These are phyloP conservation scores for Xylota sylvarum DNA, from an alignment of 2,888 invertebrate species.

Conservation along the genomic window DNA sequence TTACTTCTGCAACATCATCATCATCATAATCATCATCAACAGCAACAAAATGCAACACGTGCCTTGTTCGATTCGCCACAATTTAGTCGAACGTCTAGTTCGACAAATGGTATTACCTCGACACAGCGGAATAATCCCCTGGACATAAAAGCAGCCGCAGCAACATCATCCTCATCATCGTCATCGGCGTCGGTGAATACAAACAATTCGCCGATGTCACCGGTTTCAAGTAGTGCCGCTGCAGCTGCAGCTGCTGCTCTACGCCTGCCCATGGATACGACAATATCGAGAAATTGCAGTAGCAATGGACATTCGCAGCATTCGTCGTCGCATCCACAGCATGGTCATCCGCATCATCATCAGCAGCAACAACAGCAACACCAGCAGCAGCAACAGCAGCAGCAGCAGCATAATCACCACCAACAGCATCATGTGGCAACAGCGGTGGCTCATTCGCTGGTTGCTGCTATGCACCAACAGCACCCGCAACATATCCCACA, in stretches of 20 bases:
- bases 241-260: conserved; percentile 78
- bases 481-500: conserved; percentile 62
- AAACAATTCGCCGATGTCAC: conserved; percentile 70
- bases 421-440: conserved; percentile 70
- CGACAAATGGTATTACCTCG: conserved; percentile 77
- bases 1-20: conserved; percentile 68
- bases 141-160: conserved; percentile 68
- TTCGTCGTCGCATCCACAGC: conserved; percentile 59
- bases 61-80: conserved; percentile 78
- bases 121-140: conserved; percentile 64
- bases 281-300: conserved; percentile 78
- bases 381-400: conserved; percentile 53
- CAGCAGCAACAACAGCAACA: conserved; percentile 60
- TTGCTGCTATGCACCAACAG: conserved; percentile 69
- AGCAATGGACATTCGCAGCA: conserved; percentile 60
- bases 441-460: conserved; percentile 65
- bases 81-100: conserved; percentile 70
- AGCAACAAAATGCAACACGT: conserved; percentile 76
- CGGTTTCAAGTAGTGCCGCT: conserved; percentile 79
- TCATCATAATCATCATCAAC: conserved; percentile 48
- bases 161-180: conserved; percentile 69
- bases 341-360: conserved; percentile 62
- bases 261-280: conserved; percentile 79
- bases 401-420: conserved; percentile 46
- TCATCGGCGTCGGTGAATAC: conserved; percentile 52